Conservation (phyloP, 2,888 invertebrate species). For the Hermaeophaga mercurialis region DNA sequence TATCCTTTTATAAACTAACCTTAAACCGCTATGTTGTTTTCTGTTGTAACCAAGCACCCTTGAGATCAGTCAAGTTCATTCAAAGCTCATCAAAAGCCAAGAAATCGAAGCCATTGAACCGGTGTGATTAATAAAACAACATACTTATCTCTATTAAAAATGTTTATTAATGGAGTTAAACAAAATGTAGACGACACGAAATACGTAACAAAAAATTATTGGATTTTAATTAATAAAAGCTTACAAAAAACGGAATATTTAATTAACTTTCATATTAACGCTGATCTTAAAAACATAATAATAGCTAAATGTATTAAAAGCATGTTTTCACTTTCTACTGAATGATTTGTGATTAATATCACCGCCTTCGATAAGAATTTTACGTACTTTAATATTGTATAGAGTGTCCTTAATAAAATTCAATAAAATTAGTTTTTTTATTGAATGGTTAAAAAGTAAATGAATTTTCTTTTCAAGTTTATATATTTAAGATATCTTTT, state of each 20-base stretch:
- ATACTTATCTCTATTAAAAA: background rate
- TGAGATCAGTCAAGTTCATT: no score
- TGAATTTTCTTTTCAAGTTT: no score
- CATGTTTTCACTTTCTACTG: slow-evolving; percentile 9
- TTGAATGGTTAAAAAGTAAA: no score
- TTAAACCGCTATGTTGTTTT: no score
- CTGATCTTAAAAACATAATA: slow-evolving; percentile 2
- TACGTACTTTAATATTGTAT: background rate
- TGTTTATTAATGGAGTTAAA: background rate
- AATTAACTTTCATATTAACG: slow-evolving; percentile 13
- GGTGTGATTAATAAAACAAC: no score
- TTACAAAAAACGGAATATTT: slow-evolving; percentile 4
- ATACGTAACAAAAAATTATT: background rate
- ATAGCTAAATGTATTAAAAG: slow-evolving; percentile 4
- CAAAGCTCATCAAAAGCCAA: no score
- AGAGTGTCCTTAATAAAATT: background rate
- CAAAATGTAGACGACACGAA: background rate
- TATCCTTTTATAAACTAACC: no score
- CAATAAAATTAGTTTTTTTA: no score
- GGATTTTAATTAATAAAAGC: background rate
- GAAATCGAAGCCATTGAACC: no score
- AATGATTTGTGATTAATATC: background rate
- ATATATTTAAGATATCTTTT: no score
- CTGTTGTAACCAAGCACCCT: no score
- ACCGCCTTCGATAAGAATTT: slow-evolving; percentile 5